Conservation (phyloP, 2,113 vertebrate genomes). For the Empidonax traillii region DNA sequence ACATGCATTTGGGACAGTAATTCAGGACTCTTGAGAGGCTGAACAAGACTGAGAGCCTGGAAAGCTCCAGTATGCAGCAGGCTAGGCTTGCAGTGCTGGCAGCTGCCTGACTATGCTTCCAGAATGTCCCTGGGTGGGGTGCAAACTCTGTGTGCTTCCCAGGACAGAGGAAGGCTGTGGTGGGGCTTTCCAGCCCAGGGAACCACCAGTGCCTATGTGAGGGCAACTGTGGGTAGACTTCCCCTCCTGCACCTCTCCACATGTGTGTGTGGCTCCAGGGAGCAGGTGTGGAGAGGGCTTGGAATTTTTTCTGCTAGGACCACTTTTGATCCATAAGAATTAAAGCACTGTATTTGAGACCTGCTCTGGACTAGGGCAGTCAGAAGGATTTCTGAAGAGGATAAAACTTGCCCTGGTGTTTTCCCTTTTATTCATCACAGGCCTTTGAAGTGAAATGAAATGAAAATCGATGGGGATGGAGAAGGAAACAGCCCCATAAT, state of each 20-base stretch:
- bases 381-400: background rate
- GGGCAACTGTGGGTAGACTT: background rate
- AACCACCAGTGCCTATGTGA: background rate
- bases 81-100: background rate
- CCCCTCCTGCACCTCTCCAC: background rate
- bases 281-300: background rate
- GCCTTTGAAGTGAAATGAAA: accelerated
- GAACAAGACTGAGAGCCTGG: background rate
- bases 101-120: background rate
- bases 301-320: background rate
- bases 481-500: background rate
- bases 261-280: accelerated
- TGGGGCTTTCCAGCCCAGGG: background rate
- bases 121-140: background rate
- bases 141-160: background rate
- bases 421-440: background rate
- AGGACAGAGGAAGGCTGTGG: background rate
- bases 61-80: background rate
- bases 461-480: background rate
- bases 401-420: background rate
- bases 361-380: background rate
- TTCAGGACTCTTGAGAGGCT: accelerated
- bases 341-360: background rate
- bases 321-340: background rate
- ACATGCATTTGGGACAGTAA: background rate